Conservation (phyloP, 2,797 vertebrate genomes). For the Catamblyrhynchus diadema region DNA sequence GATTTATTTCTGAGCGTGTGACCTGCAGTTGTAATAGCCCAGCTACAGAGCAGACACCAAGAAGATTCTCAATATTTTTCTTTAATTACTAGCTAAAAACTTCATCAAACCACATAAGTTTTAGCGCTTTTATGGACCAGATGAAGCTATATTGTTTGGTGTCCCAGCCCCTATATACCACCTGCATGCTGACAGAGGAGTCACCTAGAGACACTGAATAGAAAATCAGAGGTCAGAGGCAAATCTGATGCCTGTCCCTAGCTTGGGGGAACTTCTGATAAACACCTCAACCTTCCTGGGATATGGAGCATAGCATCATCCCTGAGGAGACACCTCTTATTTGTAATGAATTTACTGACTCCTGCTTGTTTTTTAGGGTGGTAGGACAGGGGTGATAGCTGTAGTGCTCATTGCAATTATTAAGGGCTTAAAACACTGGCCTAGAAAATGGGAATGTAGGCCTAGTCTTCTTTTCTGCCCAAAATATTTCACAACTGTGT, state of each 20-base stretch:
- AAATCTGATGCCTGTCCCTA: neutral
- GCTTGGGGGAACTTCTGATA: neutral
- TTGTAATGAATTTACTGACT: neutral
- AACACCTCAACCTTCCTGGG: neutral
- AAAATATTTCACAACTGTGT: neutral
- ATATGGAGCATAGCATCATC: fast-evolving
- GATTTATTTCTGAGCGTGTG: neutral
- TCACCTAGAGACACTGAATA: neutral
- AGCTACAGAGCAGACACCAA: neutral
- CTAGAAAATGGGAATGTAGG: neutral
- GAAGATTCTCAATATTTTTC: neutral
- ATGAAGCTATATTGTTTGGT: neutral
- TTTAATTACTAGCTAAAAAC: neutral
- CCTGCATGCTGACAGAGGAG: neutral
- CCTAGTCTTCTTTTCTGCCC: neutral
- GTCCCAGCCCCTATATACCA: neutral
- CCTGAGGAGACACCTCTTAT: neutral
- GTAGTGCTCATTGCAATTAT: neutral
- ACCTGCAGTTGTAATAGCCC: neutral
- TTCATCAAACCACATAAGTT: neutral
- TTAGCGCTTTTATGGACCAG: neutral
- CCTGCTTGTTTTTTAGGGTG: neutral
- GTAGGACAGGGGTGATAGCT: neutral
- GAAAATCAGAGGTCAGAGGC: neutral
- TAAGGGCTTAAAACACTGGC: neutral